phyloP scores from a whole-genome alignment of 2,888 invertebrate genomes.

The Podotricha telesiphe region DNA sequence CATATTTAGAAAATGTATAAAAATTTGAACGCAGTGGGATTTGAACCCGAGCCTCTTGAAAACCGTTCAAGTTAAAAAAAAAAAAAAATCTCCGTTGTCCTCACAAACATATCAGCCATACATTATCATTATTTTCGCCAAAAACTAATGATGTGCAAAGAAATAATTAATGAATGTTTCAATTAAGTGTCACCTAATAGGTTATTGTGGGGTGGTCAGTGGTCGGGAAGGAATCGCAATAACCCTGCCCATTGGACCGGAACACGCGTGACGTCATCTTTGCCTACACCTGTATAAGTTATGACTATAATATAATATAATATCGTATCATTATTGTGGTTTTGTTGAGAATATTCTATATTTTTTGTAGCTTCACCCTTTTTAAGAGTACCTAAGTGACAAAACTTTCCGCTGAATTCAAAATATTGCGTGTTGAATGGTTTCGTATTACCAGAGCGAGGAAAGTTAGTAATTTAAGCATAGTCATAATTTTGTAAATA shows the following conservation, averaged over 20 bases:
- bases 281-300: slow-evolving; percentile 1
- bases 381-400: too few relatives aligned
- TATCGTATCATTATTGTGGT: neutral
- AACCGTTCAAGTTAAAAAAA: too few relatives aligned
- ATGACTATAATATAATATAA: slow-evolving; percentile 6
- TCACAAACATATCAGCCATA: neutral
- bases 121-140: slow-evolving; percentile 1
- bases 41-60: too few relatives aligned
- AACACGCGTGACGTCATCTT: slow-evolving; percentile 52
- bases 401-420: too few relatives aligned
- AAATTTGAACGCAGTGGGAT: too few relatives aligned
- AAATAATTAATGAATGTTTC: slow-evolving; percentile 45
- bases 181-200: slow-evolving; percentile 45
- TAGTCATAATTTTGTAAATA: too few relatives aligned
- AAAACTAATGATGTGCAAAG: slow-evolving; percentile 38
- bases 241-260: slow-evolving; percentile 61
- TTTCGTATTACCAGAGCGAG: too few relatives aligned
- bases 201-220: slow-evolving; percentile 39
- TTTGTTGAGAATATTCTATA: neutral
- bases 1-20: too few relatives aligned
- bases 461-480: too few relatives aligned
- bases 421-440: too few relatives aligned
- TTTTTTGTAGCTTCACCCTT: too few relatives aligned
- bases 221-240: slow-evolving; percentile 55
- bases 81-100: slow-evolving; percentile 2